Base-by-base conservation (phyloP, 2,888 invertebrate genomes). In the Papilio gigon region DNA sequence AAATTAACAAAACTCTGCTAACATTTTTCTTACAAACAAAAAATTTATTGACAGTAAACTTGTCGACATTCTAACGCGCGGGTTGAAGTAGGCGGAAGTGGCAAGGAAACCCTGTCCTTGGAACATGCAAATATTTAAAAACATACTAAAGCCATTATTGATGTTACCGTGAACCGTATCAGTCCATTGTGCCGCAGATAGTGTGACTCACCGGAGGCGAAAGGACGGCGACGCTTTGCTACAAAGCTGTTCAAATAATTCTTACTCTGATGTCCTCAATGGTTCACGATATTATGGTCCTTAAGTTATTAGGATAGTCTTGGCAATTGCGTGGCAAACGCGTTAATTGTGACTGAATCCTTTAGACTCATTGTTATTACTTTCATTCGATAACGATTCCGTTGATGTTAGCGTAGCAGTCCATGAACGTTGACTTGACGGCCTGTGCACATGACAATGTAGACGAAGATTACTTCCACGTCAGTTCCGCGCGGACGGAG, bases 201-300 rank as follows among this genome's bases (percentile, higher is more conserved):
- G 50, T n/a, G 14, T 56, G 53, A 56, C n/a, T 56, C 53, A 56
- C 9, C 9, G n/a, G 53, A 27, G 53, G n/a, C 14, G 27, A 17
- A 27, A 56, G 30, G 53, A 56, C 53, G 17, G 8, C 42, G 42
- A 9, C 17, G 17, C 3, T 56, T 56, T 17, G 11, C 17, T 25
- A 56, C 30, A 56, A 56, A 56, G 17, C 53, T 56, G 53, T 30
- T 56, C 53, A 56, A 56, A 56, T 56, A 56, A 30, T 47, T 47
- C 53, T 56, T 2, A 25, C 14, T 25, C 25, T 12, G 0, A 5
- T 5, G n/a, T 56, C 30, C 4, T 11, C n/a, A 27, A 56, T 17
- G 17, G 0, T 56, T 56, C 11, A 56, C n/a, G n/a, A 27, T 9
- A 56, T 56, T 56, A 1, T 56, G 17, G 17, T 56, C n/a, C 14